phyloP scores from a whole-genome alignment of 2,113 vertebrate genomes.

The Notiomystis cincta region DNA sequence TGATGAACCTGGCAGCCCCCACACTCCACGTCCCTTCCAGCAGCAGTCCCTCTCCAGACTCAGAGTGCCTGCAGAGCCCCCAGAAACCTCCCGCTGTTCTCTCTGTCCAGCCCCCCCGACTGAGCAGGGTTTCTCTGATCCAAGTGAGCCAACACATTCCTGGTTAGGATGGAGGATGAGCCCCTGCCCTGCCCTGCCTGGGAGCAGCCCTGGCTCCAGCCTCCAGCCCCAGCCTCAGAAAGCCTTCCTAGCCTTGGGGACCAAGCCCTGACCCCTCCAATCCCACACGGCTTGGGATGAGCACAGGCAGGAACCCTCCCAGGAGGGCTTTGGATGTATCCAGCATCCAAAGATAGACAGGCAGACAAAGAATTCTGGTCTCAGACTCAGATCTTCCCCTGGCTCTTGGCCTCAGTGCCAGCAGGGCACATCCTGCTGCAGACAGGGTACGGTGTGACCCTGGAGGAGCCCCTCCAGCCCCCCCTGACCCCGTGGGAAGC shows the following conservation, averaged over 20 bases:
- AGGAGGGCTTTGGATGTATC: not conserved
- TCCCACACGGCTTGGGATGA: rapidly evolving
- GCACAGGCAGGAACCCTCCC: not conserved
- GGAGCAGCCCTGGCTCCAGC: not conserved
- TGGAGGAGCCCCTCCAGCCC: not conserved
- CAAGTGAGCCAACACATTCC: not conserved
- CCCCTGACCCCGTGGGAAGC: rapidly evolving
- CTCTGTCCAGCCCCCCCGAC: not conserved
- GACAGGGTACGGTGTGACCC: not conserved
- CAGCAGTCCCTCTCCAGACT: not conserved
- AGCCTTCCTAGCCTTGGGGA: not conserved
- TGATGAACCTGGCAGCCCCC: not conserved
- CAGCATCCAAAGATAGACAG: not conserved
- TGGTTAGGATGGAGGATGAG: not conserved
- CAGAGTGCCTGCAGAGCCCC: not conserved
- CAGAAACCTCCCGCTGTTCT: not conserved
- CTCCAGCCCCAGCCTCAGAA: not conserved
- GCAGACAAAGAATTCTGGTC: not conserved
- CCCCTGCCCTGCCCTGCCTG: not conserved
- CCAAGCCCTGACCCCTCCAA: not conserved
- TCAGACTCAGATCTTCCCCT: not conserved
- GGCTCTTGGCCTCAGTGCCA: not conserved
- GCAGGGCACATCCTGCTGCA: not conserved
- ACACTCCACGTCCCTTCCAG: rapidly evolving
- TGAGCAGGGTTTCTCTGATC: not conserved